Percentiles rank a stretch among this genome's conserved stretches.
Conservation (phyloP, 1,140 invertebrate genomes). For the Melanaphis sacchari region DNA sequence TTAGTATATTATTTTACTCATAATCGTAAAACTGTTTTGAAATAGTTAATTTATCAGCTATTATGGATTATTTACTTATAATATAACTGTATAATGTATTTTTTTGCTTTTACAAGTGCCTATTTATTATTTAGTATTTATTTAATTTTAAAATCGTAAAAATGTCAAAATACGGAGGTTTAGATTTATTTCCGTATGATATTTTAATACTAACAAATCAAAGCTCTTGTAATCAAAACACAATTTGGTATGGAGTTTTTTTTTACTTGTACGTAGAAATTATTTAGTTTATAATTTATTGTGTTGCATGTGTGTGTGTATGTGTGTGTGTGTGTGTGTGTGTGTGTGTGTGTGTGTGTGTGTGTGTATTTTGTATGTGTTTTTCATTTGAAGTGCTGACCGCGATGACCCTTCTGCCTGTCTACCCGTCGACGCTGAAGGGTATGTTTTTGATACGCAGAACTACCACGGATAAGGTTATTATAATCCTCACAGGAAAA, state of each 20-base stretch:
- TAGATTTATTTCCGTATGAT: neutral
- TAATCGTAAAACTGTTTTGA: neutral
- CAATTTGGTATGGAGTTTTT: neutral
- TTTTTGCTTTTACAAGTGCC: neutral
- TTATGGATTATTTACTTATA: neutral
- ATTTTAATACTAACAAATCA: conserved; percentile 9
- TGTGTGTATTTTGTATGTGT: neutral
- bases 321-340: neutral
- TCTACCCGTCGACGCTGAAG: neutral
- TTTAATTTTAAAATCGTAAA: conserved; percentile 3
- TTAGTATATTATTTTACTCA: neutral
- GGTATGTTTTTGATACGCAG: neutral
- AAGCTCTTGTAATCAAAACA: neutral
- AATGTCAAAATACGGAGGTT: neutral
- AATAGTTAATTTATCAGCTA: neutral
- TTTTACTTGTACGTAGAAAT: neutral
- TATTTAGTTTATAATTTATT: conserved; percentile 11
- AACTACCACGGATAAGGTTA: neutral
- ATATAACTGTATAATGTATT: too few species aligned
- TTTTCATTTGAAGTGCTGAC: conserved; percentile 4
- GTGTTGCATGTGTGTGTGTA: neutral
- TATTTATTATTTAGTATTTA: conserved; percentile 1
- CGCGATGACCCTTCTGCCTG: neutral
- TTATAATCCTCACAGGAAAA: conserved; percentile 28
- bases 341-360: neutral